phyloP scores from a whole-genome alignment of 2,797 vertebrate genomes.

The Echeneis naucrates region DNA sequence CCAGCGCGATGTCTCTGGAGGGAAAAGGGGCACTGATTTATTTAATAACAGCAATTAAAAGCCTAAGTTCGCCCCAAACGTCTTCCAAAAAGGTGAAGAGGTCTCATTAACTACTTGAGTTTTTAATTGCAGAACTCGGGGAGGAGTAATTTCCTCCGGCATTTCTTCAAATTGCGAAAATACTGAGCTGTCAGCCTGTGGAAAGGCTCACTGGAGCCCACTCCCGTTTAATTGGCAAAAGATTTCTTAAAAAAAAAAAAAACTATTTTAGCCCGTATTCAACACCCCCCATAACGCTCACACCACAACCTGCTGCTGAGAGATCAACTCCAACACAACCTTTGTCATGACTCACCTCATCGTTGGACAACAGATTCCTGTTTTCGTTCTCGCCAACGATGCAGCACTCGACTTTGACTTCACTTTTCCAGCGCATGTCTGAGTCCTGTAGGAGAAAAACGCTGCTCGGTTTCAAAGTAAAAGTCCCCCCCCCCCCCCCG shows the following conservation, averaged over 20 bases:
- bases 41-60: conserved; percentile 92
- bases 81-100: conserved; percentile 86
- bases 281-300: not conserved
- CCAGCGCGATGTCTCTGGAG: conserved; percentile 67
- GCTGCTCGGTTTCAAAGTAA: conserved; percentile 6
- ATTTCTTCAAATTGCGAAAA: conserved; percentile 85
- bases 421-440: conserved; percentile 94
- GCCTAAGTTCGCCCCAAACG: conserved; percentile 80
- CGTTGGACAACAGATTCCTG: conserved; percentile 78
- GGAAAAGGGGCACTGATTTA: conserved; percentile 84
- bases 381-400: conserved; percentile 82
- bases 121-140: conserved; percentile 87
- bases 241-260: not conserved
- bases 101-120: conserved; percentile 90
- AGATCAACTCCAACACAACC: not conserved
- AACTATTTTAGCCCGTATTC: conserved; percentile 48
- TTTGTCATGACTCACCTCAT: conserved; percentile 86
- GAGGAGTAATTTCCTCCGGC: conserved; percentile 79
- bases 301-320: not conserved
- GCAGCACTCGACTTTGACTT: conserved; percentile 87
- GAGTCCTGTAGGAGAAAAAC: conserved; percentile 38
- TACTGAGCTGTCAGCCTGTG: conserved; percentile 59
- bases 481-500: conserved; percentile 36
- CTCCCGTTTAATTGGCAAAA: conserved; percentile 57
- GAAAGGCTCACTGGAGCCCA: conserved; percentile 30